Evolutionary conservation across 1,140 invertebrate genomes (phyloP).

Genomic region (Drosophila nikananu): DNA sequence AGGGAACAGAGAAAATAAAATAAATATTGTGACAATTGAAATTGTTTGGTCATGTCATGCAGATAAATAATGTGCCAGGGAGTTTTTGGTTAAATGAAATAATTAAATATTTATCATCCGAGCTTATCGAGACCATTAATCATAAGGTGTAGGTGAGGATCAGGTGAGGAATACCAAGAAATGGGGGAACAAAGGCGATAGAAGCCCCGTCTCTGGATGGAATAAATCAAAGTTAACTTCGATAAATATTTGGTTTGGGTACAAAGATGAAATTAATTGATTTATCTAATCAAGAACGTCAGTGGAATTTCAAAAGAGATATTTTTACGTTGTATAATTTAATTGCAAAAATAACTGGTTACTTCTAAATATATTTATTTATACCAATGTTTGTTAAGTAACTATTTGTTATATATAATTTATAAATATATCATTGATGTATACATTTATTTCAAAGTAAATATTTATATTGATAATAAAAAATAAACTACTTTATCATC

Average conservation of each 20-base stretch:
- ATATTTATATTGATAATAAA: background rate
- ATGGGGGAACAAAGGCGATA: background rate
- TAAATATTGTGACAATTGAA: conserved; percentile 55
- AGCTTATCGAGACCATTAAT: conserved; percentile 55
- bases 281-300: conserved; percentile 6
- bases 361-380: background rate
- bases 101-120: conserved; percentile 50
- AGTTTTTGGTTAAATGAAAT: conserved; percentile 45
- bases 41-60: conserved; percentile 54
- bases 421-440: background rate
- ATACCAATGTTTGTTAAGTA: background rate
- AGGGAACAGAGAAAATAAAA: conserved; percentile 25
- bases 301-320: background rate
- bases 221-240: conserved; percentile 26
- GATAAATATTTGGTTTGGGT: conserved; percentile 11
- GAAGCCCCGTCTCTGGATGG: background rate
- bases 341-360: background rate
- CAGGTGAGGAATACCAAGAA: conserved; percentile 34
- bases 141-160: conserved; percentile 14
- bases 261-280: conserved; percentile 12
- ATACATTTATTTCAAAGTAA: background rate
- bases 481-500: background rate
- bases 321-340: background rate
- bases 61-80: conserved; percentile 44
- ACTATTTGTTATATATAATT: background rate